Percentiles rank a stretch among this genome's conserved stretches.
Conservation (phyloP, 2,113 vertebrate genomes). For the Paratilapia polleni region DNA sequence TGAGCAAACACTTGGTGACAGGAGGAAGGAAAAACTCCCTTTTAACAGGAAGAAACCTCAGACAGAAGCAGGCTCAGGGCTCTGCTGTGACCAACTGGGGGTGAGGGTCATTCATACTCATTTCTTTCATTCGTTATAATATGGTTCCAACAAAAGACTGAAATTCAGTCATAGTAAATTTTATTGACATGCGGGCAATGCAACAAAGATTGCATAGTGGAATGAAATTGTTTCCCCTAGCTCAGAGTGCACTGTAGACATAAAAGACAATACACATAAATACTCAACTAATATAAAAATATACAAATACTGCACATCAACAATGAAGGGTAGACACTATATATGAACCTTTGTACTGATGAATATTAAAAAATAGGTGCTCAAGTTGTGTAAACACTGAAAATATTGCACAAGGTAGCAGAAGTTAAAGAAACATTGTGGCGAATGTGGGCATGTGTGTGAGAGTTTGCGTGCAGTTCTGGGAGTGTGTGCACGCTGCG, state of each 20-base stretch:
- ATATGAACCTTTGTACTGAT: neutral
- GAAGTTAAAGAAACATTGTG: neutral
- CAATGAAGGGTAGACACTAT: neutral
- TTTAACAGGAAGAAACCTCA: no score
- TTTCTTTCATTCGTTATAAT: neutral
- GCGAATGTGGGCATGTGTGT: no score
- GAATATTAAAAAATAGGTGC: neutral
- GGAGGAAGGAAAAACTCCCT: no score
- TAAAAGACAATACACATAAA: neutral
- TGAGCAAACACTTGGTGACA: no score
- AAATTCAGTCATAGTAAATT: neutral
- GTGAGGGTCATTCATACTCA: neutral
- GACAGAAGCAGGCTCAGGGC: no score
- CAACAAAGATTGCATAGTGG: neutral
- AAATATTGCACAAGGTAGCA: neutral
- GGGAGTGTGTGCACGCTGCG: neutral
- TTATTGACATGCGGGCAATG: neutral
- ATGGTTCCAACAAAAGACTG: neutral
- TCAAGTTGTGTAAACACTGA: neutral
- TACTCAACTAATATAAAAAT: neutral
- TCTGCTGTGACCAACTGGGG: no score
- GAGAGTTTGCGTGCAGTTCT: neutral
- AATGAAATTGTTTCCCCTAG: neutral
- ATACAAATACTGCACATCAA: neutral
- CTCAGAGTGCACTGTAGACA: neutral